Evolutionary conservation across 23 tunicate species (phyloP).

Genomic region (Trididemnum clinides): DNA sequence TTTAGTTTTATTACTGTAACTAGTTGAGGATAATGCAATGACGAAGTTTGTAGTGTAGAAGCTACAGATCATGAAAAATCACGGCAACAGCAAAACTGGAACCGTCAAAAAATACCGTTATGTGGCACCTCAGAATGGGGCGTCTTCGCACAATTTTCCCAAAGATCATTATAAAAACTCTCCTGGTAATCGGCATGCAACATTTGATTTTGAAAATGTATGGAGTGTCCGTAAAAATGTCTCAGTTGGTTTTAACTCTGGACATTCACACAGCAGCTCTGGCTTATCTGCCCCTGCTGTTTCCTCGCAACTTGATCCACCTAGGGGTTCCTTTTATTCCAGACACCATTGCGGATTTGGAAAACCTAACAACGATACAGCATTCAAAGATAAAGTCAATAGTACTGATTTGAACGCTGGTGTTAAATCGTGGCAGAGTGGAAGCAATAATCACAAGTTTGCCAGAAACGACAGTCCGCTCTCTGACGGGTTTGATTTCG

Average conservation of each 20-base stretch:
- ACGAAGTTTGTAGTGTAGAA: too few relatives aligned
- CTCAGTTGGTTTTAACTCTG: not conserved
- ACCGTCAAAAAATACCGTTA: not conserved
- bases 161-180: not conserved
- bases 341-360: not conserved
- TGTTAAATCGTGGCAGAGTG: not conserved
- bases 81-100: not conserved
- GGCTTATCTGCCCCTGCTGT: too few relatives aligned
- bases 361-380: not conserved
- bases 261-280: too few relatives aligned
- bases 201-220: not conserved
- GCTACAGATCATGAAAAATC: not conserved
- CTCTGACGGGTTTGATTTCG: too few relatives aligned
- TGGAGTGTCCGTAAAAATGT: conserved; percentile 3
- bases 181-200: not conserved
- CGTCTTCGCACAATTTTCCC: not conserved
- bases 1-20: too few relatives aligned
- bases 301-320: not conserved
- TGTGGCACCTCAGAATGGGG: not conserved
- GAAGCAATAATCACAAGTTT: not conserved
- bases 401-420: not conserved
- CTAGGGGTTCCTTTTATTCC: not conserved
- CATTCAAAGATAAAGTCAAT: not conserved
- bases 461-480: too few relatives aligned
- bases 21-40: too few relatives aligned